Conservation (phyloP, 2,888 invertebrate species). For the Acanthococcus lagerstroemiae region DNA sequence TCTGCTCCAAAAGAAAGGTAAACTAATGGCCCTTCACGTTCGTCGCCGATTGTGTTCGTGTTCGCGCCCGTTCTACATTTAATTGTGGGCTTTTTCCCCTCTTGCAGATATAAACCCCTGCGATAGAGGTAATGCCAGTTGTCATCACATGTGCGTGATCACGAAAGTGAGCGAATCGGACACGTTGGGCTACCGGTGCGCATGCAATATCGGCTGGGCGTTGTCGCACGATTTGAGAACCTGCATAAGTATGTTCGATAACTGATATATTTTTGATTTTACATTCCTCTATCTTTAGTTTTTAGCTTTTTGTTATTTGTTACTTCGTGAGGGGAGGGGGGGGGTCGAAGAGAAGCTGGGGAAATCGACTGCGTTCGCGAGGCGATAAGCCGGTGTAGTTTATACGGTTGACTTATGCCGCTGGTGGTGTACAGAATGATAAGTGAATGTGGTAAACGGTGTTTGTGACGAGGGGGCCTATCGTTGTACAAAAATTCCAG, state of each 20-base stretch:
- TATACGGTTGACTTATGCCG: too few relatives aligned
- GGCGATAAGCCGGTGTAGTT: too few relatives aligned
- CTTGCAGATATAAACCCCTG: conserved; percentile 58
- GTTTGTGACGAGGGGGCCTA: too few relatives aligned
- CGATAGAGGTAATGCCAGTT: conserved; percentile 75
- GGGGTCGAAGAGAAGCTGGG: too few relatives aligned
- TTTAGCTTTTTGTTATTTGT: too few relatives aligned
- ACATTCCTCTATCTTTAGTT: too few relatives aligned
- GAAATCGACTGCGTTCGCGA: too few relatives aligned
- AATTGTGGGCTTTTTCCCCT: not conserved
- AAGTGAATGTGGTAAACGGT: too few relatives aligned
- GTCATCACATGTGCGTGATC: conserved; percentile 88
- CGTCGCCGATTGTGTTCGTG: too few relatives aligned
- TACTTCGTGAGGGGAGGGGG: too few relatives aligned
- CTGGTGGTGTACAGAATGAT: too few relatives aligned
- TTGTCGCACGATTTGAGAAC: conserved; percentile 62
- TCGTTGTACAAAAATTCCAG: not conserved
- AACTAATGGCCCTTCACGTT: conserved; percentile 12
- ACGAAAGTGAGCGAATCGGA: conserved; percentile 53
- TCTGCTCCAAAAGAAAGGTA: conserved; percentile 61
- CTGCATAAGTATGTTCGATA: conserved; percentile 52
- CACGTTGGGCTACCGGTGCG: conserved; percentile 64
- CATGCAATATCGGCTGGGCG: conserved; percentile 79
- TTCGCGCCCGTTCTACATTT: not conserved
- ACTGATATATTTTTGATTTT: too few relatives aligned